Conservation (phyloP, 2,888 invertebrate genomes). For the Stenurella melanura region DNA sequence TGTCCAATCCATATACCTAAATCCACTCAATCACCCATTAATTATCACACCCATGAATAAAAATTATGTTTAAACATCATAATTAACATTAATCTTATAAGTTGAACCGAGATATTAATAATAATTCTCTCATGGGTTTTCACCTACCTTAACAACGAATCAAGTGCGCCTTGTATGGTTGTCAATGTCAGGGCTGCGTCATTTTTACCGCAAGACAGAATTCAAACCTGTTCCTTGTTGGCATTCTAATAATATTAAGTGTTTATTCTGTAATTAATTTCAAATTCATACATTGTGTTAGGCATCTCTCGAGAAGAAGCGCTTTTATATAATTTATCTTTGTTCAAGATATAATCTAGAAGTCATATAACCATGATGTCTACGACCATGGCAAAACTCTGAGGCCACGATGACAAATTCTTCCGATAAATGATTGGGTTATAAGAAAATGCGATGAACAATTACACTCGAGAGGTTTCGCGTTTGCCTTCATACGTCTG, state of each 20-base stretch:
- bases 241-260: conserved; percentile 7
- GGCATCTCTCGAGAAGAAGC: not conserved
- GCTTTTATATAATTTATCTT: not conserved
- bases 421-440: no score
- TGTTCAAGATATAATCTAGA: not conserved
- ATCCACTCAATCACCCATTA: conserved; percentile 8
- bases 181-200: conserved; percentile 35
- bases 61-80: not conserved
- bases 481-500: no score
- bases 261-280: conserved; percentile 15
- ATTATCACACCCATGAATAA: conserved; percentile 21
- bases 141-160: conserved; percentile 39
- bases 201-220: conserved; percentile 32
- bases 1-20: not conserved
- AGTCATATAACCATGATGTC: not conserved
- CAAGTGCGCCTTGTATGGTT: conserved; percentile 37
- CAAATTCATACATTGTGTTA: not conserved
- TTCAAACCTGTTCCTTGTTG: conserved; percentile 34
- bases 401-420: not conserved
- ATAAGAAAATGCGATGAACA: no score
- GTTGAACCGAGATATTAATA: conserved; percentile 27
- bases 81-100: conserved; percentile 32
- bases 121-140: conserved; percentile 39
- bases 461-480: no score
- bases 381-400: not conserved